Conservation (phyloP, 2,888 invertebrate species). For the Trachelus tabidus region DNA sequence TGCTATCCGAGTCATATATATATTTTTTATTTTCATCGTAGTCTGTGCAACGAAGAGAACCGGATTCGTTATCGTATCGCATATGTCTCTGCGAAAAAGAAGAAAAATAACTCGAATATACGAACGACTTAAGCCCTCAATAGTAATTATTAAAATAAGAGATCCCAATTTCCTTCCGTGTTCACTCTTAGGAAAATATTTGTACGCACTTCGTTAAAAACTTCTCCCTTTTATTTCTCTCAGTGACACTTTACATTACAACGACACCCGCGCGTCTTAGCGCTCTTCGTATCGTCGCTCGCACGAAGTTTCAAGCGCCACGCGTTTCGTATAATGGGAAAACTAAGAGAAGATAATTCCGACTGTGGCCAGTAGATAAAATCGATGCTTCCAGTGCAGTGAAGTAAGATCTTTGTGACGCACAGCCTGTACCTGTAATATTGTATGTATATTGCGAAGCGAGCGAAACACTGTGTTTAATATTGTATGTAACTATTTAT, state of each 20-base stretch:
- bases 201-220: not conserved
- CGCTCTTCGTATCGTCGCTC: not conserved
- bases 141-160: not conserved
- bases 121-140: not conserved
- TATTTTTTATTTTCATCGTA: not conserved
- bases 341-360: not conserved
- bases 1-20: not conserved
- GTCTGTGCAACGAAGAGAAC: not conserved
- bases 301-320: not conserved
- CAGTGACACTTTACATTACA: not conserved
- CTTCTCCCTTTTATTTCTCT: not conserved
- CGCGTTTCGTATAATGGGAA: not conserved
- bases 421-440: slow-evolving; percentile 46
- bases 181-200: not conserved
- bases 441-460: slow-evolving; percentile 47
- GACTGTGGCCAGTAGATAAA: slow-evolving; percentile 41
- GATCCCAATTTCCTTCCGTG: not conserved
- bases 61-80: not conserved
- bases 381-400: slow-evolving; percentile 41
- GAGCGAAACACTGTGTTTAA: slow-evolving; percentile 40
- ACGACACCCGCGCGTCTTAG: not conserved
- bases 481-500: slow-evolving; percentile 50
- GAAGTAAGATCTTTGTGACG: slow-evolving; percentile 37
- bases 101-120: not conserved
- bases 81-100: not conserved